Evolutionary conservation across 92 coral and sea anemone genomes (phyloP), one percentile per base, ranked within the genome.

Genomic region (Umimayanthus kanabou): DNA sequence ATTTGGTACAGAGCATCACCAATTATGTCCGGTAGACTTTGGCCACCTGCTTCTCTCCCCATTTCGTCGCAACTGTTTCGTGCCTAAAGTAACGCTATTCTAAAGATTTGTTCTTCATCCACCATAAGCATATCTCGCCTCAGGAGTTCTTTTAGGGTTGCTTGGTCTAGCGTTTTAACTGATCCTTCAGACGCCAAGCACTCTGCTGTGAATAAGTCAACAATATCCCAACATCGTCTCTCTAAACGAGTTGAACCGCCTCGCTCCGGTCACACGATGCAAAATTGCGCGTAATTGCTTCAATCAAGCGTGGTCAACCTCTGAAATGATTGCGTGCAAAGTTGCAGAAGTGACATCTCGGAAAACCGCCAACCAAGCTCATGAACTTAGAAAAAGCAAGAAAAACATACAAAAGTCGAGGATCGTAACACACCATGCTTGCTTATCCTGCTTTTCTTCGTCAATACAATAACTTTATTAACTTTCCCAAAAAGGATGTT

Each of bases 1-100:
- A 88, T 67, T 61, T 80, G 66, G 55, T 88, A 81, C 9, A 88
- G 23, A 9, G 82, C 87, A 15, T 88, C 86, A n/a, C 90, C 90
- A 67, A 80, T 58, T 67, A 88, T n/a, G 18, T 53, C n/a, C 61
- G 75, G 49, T 53, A 76, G n/a, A 69, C 80, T 88, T 45, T 88
- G 53, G 18, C 26, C 49, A 13, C 49, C 82, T 64, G 4, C 8
- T 25, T 88, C 65, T 37, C 29, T 57, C 33, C 86, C 73, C 29
- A 25, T 71, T 29, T 80, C 55, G 30, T 20, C 11, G 61, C 90
- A 88, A 28, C 6, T 49, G 14, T 25, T 49, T 26, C 75, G 86
- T 23, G 40, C 75, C 90, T 87, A 88, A 70, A 80, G 81, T 4
- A 80, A 9, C 5, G 43, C 80, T 42, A 76, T 82, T 39, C 37